These are phyloP conservation scores for Rhinogobio ventralis DNA, from an alignment of 2,797 vertebrate genomes.

Conservation along the genomic window DNA sequence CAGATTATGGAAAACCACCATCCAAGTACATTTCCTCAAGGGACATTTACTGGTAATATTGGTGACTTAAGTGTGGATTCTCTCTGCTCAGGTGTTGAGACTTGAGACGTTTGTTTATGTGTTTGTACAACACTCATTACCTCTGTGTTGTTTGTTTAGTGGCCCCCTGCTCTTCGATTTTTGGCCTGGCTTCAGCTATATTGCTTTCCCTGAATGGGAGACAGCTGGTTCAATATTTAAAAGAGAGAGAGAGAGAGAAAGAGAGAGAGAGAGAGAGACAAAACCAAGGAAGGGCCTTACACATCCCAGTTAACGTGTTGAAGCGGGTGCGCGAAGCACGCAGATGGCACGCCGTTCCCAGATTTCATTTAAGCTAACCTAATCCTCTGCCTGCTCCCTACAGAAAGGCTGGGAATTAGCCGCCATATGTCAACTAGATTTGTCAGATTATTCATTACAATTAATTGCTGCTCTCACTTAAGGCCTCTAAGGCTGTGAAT, in stretches of 20 bases:
- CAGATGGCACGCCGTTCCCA: slow-evolving; percentile 98
- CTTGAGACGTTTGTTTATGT: slow-evolving; percentile 75
- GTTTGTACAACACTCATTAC: slow-evolving; percentile 85
- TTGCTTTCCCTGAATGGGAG: slow-evolving; percentile 87
- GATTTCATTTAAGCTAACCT: slow-evolving; percentile 99
- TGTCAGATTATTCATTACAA: slow-evolving; percentile 99
- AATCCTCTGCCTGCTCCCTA: slow-evolving; percentile 99
- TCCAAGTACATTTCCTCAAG: slow-evolving; percentile 21
- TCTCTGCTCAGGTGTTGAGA: slow-evolving; percentile 73
- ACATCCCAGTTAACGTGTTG: slow-evolving; percentile 89
- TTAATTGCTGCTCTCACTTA: slow-evolving; percentile 99
- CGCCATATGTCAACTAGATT: slow-evolving; percentile 99
- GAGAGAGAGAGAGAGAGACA: slow-evolving; percentile 69
- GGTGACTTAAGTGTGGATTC: slow-evolving; percentile 76
- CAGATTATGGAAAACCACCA: slow-evolving; percentile 2
- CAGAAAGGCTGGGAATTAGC: slow-evolving; percentile 99
- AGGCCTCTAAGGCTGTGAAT: slow-evolving; percentile 99
- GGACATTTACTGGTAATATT: slow-evolving; percentile 58
- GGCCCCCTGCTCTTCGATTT: slow-evolving; percentile 77
- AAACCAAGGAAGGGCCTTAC: slow-evolving; percentile 87
- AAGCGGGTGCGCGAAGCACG: slow-evolving; percentile 87
- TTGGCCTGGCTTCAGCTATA: slow-evolving; percentile 77
- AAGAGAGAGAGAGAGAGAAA: slow-evolving; percentile 61
- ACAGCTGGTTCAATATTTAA: slow-evolving; percentile 97
- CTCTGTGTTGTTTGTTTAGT: slow-evolving; percentile 83